phyloP scores from a whole-genome alignment of 2,113 vertebrate species.

The Gobiocypris rarus region DNA sequence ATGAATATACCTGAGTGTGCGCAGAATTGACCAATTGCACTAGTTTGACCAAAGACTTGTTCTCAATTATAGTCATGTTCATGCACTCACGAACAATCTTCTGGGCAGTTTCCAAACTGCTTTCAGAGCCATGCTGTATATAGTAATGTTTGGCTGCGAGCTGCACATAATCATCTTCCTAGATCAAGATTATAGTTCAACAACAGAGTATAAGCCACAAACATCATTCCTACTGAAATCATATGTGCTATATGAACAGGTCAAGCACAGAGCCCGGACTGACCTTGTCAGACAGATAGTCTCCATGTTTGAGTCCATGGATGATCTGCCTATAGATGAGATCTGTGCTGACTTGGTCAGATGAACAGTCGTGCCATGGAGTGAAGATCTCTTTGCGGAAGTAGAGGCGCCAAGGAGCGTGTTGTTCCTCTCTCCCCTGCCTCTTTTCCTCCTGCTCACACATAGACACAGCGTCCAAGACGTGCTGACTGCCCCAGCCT shows the following conservation, averaged over 20 bases:
- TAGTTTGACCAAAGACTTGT: slow-evolving; percentile 83
- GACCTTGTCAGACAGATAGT: slow-evolving; percentile 90
- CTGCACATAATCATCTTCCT: slow-evolving; percentile 89
- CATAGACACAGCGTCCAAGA: slow-evolving; percentile 90
- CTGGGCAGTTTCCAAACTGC: slow-evolving; percentile 66
- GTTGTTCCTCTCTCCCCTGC: slow-evolving; percentile 76
- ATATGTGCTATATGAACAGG: not conserved
- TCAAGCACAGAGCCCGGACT: not conserved
- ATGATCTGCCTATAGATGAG: slow-evolving; percentile 91
- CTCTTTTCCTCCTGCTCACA: slow-evolving; percentile 88
- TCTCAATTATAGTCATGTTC: slow-evolving; percentile 78
- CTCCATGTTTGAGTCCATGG: slow-evolving; percentile 80
- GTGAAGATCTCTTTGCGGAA: slow-evolving; percentile 91
- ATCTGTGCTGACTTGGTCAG: slow-evolving; percentile 84
- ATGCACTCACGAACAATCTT: slow-evolving; percentile 82
- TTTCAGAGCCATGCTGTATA: slow-evolving; percentile 75
- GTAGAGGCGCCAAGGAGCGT: slow-evolving; percentile 83
- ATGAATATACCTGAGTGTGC: slow-evolving; percentile 76
- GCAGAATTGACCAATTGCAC: slow-evolving; percentile 77
- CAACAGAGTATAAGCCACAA: not conserved
- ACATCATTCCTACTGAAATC: not conserved
- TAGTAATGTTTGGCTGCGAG: slow-evolving; percentile 86
- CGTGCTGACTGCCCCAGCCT: slow-evolving; percentile 78
- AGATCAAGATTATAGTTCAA: slow-evolving; percentile 25
- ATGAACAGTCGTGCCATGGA: slow-evolving; percentile 86